phyloP scores from a whole-genome alignment of 2,113 vertebrate genomes.

The Zingel zingel region DNA sequence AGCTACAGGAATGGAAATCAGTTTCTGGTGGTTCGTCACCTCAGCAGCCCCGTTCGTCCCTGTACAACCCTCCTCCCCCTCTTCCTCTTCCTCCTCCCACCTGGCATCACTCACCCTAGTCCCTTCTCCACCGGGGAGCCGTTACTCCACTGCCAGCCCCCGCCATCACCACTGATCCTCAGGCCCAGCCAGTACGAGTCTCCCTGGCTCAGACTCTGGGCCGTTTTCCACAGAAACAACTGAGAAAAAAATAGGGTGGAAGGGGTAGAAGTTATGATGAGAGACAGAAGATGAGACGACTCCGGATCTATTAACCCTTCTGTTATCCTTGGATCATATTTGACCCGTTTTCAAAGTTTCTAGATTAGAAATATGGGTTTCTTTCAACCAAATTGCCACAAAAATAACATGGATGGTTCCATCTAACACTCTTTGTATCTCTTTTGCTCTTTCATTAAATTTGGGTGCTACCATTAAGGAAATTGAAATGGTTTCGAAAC shows the following conservation, averaged over 20 bases:
- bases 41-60: not conserved
- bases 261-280: too few species aligned
- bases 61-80: not conserved
- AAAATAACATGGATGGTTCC: too few species aligned
- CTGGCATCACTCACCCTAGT: conserved; percentile 44
- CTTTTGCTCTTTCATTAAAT: too few species aligned
- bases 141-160: conserved; percentile 47
- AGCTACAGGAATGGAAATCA: conserved; percentile 13
- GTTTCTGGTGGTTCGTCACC: not conserved
- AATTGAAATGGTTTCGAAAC: too few species aligned
- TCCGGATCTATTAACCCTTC: too few species aligned
- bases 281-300: too few species aligned
- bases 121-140: conserved; percentile 29
- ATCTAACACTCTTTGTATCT: too few species aligned
- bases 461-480: too few species aligned
- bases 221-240: conserved; percentile 49
- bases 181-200: conserved; percentile 64
- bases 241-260: conserved; percentile 17
- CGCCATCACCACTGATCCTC: conserved; percentile 17
- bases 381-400: too few species aligned
- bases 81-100: not conserved
- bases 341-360: too few species aligned
- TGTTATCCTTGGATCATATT: too few species aligned
- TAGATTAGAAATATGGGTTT: too few species aligned
- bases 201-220: conserved; percentile 57